Conservation (phyloP, 2,113 vertebrate species). For the Globicephala melas region DNA sequence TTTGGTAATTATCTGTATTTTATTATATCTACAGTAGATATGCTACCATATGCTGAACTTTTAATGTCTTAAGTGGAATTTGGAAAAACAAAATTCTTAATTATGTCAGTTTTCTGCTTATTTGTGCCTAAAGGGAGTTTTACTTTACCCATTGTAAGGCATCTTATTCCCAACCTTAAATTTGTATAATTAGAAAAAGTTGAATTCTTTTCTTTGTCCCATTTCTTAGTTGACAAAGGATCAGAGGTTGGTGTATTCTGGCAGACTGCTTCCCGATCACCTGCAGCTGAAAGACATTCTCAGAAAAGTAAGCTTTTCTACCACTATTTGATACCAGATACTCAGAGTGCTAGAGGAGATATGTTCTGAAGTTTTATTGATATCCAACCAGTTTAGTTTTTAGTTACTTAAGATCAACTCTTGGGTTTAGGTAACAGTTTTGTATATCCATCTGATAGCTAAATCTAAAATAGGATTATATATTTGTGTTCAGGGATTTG, state of each 20-base stretch:
- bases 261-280: slow-evolving; percentile 94
- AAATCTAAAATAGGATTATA: background rate
- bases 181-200: slow-evolving; percentile 73
- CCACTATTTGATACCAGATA: slow-evolving; percentile 26
- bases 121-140: slow-evolving; percentile 14
- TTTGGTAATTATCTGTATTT: background rate
- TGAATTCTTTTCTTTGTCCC: slow-evolving; percentile 82
- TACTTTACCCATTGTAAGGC: slow-evolving; percentile 46
- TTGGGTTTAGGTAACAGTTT: background rate
- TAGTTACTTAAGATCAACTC: slow-evolving; percentile 19
- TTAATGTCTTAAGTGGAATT: slow-evolving; percentile 22
- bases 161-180: slow-evolving; percentile 63
- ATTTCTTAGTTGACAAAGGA: slow-evolving; percentile 91
- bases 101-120: slow-evolving; percentile 30
- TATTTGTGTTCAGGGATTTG: background rate
- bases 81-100: slow-evolving; percentile 26
- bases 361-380: background rate
- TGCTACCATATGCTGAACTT: background rate
- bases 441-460: background rate
- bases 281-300: slow-evolving; percentile 94
- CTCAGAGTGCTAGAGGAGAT: background rate
- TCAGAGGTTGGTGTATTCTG: slow-evolving; percentile 95
- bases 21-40: background rate
- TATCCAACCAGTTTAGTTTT: slow-evolving; percentile 40
- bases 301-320: slow-evolving; percentile 89